Base-by-base conservation (phyloP, 2,797 vertebrate genomes). In the Synaphobranchus kaupii region DNA sequence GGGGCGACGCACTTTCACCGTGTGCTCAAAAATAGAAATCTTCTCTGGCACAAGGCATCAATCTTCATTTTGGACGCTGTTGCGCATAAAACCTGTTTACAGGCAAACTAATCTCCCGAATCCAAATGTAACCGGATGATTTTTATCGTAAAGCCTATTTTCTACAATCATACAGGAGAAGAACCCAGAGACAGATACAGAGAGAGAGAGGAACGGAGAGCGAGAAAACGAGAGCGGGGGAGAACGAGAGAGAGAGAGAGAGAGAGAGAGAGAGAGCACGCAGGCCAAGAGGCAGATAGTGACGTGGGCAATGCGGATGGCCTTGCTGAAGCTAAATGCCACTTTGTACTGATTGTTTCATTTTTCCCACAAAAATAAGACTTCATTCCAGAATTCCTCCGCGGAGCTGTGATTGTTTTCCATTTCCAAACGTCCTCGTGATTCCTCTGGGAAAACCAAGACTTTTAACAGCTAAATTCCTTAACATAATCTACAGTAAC, bases 401-500 rank as follows among this genome's bases (percentile, higher is more conserved):
- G 73, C 25, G 39, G 85, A 76, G 20, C 73, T 58, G 71, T 31
- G 50, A 83, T 20, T 17, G 25, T 47, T 56, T 58, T 63, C 34
- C 50, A 39, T 31, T 84, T 84, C 34, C 82, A 56, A 84, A 84
- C 5, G 48, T 34, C 52, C 17, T 80, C 0, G 80, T 17, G 10
- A 25, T 56, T 83, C 82, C 28, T 60, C 54, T 34, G 50, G 50
- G 82, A 84, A 84, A 39, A 34, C 86, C 66, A 80, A 85, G 88
- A 90, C 85, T 90, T 84, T 86, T 86, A 91, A 88, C 22, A 90
- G 91, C 88, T 91, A 60, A 84, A 92, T 90, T 86, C 89, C 88
- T 58, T 86, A 83, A 87, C 88, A 83, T 58, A 89, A 87, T 88
- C 89, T 84, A 89, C 89, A 39, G 84, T 90, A 84, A 84, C 82